Evolutionary conservation across 1,140 invertebrate species (phyloP), one percentile per base, ranked within the genome.

Genomic region (Asobara japonica): DNA sequence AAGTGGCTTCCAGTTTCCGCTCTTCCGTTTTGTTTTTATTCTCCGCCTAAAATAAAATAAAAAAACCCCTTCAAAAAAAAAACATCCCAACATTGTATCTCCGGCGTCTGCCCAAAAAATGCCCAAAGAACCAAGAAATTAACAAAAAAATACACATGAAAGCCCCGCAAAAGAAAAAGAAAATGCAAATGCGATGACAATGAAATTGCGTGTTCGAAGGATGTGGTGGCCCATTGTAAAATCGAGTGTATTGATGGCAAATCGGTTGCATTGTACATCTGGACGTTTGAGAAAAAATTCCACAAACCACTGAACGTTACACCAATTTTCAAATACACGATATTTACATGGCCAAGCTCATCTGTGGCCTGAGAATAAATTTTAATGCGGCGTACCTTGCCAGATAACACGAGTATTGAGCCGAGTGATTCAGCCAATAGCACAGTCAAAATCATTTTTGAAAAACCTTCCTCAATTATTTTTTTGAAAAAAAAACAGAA

Each of bases 221-320:
- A 77, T 77, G 76, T 77, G 76, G 76, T 77, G 56, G 11, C 66
- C 61, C 65, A 66, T 77, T 75, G 72, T 77, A 69, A 65, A 18
- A 51, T 31, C 36, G 36, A 27, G 13, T n/a, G 31, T 30, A 29
- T 65, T 29, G 31, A 41, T 65, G 67, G 64, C 65, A 74, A 73
- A 77, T 75, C 66, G 73, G 76, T 74, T 74, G 69, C 65, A 61
- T 74, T 70, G 66, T 67, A 41, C 76, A 77, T 75, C 73, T 77
- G 76, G 69, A 61, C 18, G n/a, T n/a, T n/a, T n/a, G n/a, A n/a
- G n/a, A n/a, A n/a, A n/a, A n/a, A n/a, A n/a, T n/a, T n/a, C n/a
- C n/a, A n/a, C n/a, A n/a, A n/a, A n/a, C n/a, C n/a, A n/a, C n/a
- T n/a, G n/a, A 36, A 36, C 31, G 31, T 6, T 36, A 11, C 31